A percentile compares a stretch with the other conserved stretches of the same genome.
phyloP scores from a whole-genome alignment of 1,140 invertebrate species.

The Alviniconcha marisindica region DNA sequence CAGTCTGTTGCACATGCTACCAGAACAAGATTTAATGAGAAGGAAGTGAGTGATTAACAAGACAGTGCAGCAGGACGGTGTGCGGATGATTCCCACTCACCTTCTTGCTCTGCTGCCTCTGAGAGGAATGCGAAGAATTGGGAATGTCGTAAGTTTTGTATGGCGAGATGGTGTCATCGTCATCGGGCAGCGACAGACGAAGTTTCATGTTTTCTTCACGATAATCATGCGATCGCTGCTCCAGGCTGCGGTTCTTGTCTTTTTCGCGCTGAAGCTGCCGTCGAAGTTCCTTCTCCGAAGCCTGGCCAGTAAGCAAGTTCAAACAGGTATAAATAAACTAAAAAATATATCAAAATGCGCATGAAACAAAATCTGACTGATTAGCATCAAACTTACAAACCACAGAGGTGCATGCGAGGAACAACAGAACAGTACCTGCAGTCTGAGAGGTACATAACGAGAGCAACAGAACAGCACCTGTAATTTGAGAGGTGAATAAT shows the following conservation, averaged over 20 bases:
- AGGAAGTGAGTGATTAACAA: too few species aligned
- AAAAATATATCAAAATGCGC: too few species aligned
- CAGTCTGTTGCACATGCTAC: too few species aligned
- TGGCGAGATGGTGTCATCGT: constrained; percentile 52
- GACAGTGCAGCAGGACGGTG: too few species aligned
- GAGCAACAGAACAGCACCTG: too few species aligned
- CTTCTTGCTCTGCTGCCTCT: constrained; percentile 57
- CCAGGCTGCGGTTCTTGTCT: constrained; percentile 65
- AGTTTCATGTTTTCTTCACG: constrained; percentile 67
- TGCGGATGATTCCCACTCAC: constrained; percentile 45
- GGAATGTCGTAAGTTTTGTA: constrained; percentile 63
- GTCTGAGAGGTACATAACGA: too few species aligned
- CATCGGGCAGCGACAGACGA: constrained; percentile 61
- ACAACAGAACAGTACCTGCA: too few species aligned
- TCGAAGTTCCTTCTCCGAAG: constrained; percentile 63
- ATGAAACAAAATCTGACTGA: too few species aligned
- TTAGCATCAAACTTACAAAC: too few species aligned
- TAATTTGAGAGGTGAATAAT: too few species aligned
- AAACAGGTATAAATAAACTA: too few species aligned
- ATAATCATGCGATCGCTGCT: constrained; percentile 63
- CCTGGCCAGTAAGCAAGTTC: constrained; percentile 56
- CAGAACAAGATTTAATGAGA: too few species aligned
- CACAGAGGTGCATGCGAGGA: background rate
- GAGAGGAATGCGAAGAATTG: constrained; percentile 58
- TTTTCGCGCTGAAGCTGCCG: constrained; percentile 68